Base-by-base conservation (phyloP, 2,888 invertebrate species). In the Lydus trimaculatus region DNA sequence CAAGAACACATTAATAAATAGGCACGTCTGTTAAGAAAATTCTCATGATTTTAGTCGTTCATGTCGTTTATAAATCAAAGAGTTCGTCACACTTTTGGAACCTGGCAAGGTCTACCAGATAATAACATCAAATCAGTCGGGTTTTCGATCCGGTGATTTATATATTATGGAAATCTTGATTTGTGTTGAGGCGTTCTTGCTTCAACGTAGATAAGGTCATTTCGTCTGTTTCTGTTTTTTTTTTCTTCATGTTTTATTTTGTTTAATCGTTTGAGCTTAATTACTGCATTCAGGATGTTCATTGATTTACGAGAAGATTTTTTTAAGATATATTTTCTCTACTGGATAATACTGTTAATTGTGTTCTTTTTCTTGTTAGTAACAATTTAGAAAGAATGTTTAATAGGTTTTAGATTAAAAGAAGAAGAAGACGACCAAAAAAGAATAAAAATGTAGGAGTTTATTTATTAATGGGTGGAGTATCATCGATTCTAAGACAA, bases 151-250 rank as follows among this genome's bases (percentile, higher is more conserved):
- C 74, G 58, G 71, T 71, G 79, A 83, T 83, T 83, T 84, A 83
- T 84, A 84, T 80, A 76, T 68, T 73, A 75, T 82, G 82, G 82
- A 79, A 81, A 83, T 78, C 74, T 81, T 83, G 84, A 83, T 84
- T 84, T 84, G 84, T 84, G 83, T 82, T 75, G 81, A 80, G 80
- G 80, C 81, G 81, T 81, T 80, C 77, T 78, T 66, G 39, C 56
- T 25, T 56, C 25, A 56, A 56, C 15, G 13, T 28, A 56, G 56
- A 56, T 56, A 56, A 56, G 56, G 56, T 56, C 56, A 56, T 56
- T 56, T 28, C 56, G 23, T 17, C n/a, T 5, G 17, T 43, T 5
- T 23, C 13, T 52, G 25, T 25, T 48, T 17, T 20, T 48, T 20
- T 48, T 6, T 8, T 48, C 17, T 20, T 6, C 17, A 39, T 39